Percentiles rank a stretch among this genome's conserved stretches.
Conservation (phyloP, 1,140 invertebrate genomes). For the Vanessa atalanta region DNA sequence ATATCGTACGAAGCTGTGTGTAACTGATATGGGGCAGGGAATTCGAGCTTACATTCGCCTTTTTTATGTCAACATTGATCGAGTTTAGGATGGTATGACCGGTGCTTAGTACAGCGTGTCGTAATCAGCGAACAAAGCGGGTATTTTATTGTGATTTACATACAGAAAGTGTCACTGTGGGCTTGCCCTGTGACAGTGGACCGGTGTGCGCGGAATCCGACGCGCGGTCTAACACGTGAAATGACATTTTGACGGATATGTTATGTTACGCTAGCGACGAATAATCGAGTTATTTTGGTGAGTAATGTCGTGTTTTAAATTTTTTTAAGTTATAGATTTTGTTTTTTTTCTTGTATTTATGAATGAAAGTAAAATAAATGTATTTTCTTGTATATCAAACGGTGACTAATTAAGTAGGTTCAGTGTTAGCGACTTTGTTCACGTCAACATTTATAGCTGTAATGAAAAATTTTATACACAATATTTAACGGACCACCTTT, state of each 20-base stretch:
- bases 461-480: no score
- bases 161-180: slow-evolving; percentile 71
- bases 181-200: slow-evolving; percentile 66
- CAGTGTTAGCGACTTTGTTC: no score
- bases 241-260: slow-evolving; percentile 16
- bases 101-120: slow-evolving; percentile 72
- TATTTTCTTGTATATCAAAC: no score
- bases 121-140: slow-evolving; percentile 74
- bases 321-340: background rate
- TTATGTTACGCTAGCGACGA: background rate
- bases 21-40: slow-evolving; percentile 21
- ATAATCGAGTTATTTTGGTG: background rate
- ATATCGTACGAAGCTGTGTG: slow-evolving; percentile 7
- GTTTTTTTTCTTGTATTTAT: no score
- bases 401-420: no score
- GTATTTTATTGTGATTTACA: slow-evolving; percentile 78
- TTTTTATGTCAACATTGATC: slow-evolving; percentile 35
- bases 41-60: slow-evolving; percentile 26
- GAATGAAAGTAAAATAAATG: no score
- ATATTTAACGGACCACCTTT: no score
- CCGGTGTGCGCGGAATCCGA: slow-evolving; percentile 37
- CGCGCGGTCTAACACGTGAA: slow-evolving; percentile 25
- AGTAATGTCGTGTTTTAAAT: background rate
- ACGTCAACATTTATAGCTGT: no score
- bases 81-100: slow-evolving; percentile 47